Base-by-base conservation (phyloP, 2,888 invertebrate genomes). In the Apamea epomidion region DNA sequence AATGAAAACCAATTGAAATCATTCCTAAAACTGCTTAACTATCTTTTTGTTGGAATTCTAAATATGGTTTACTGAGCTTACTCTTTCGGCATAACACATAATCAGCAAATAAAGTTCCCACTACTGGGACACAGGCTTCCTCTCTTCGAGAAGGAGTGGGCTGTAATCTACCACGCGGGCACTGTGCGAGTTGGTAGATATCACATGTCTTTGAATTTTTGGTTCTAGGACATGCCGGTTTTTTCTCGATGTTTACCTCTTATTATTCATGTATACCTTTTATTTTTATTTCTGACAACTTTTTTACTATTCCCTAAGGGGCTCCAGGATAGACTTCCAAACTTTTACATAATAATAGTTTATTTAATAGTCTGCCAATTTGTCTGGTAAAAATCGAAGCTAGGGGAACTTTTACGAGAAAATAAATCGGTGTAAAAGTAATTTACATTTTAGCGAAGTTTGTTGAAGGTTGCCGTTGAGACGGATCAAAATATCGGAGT, bases 361-460 rank as follows among this genome's bases (percentile, higher is more conserved):
- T 58, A 67, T 68, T 74, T 76, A 65, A 81, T 81, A n/a, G 48
- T 68, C 45, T 67, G 54, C 62, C 62, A 74, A 74, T 72, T 72
- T 72, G 16, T 42, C 60, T 64, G 25, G 18, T 68, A 69, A 60
- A 82, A 77, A 78, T 51, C 18, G 37, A 48, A 60, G 42, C 67
- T 65, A 45, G n/a, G 32, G 18, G 25, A 64, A 51, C n/a, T 42
- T 75, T 71, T 45, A 79, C 32, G 21, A 65, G n/a, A 71, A 68
- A 83, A 60, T 54, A 60, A 76, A 77, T 77, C 58, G 16, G 67
- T 74, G 37, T 45, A 73, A 83, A 83, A 68, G 37, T 75, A 84
- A 80, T 74, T 84, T 79, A 84, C 60, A 65, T 71, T 74, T 80
- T 45, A 29, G 45, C 51, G 60, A 84, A 80, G 70, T 83, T 80